These are phyloP conservation scores for Toxotes chatareus DNA, from an alignment of 2,113 vertebrate genomes.

Conservation along the genomic window DNA sequence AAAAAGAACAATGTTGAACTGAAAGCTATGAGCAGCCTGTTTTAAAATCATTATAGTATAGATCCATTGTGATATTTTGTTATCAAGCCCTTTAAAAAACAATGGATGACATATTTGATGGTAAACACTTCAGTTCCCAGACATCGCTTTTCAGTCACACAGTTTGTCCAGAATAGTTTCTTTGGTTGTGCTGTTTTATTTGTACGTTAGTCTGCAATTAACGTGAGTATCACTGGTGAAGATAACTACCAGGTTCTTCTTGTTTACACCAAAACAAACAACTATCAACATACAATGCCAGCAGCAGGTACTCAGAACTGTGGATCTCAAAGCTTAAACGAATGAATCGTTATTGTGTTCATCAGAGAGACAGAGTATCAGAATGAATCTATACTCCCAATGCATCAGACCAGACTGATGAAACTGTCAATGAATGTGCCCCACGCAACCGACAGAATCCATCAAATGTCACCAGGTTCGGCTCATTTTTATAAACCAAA, in stretches of 20 bases:
- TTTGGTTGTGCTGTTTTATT: background rate
- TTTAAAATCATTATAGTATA: background rate
- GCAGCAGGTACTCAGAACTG: background rate
- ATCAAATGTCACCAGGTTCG: background rate
- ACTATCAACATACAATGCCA: background rate
- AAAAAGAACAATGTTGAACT: background rate
- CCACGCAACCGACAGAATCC: background rate
- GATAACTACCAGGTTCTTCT: background rate
- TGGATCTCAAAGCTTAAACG: conserved; percentile 6
- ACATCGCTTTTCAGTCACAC: background rate
- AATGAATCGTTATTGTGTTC: conserved; percentile 11
- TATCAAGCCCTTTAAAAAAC: background rate
- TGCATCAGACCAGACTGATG: background rate
- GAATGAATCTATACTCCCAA: background rate
- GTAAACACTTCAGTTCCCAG: background rate
- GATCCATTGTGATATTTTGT: too few species aligned
- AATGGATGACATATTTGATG: background rate
- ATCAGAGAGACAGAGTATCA: background rate
- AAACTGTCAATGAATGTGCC: background rate
- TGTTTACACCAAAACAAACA: conserved; percentile 27
- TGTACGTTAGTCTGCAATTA: conserved; percentile 3
- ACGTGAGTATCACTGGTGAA: background rate
- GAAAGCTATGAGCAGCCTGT: background rate
- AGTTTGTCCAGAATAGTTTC: background rate
- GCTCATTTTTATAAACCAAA: background rate